Conservation (phyloP, 1,140 invertebrate species). For the Glossosoma conforme region DNA sequence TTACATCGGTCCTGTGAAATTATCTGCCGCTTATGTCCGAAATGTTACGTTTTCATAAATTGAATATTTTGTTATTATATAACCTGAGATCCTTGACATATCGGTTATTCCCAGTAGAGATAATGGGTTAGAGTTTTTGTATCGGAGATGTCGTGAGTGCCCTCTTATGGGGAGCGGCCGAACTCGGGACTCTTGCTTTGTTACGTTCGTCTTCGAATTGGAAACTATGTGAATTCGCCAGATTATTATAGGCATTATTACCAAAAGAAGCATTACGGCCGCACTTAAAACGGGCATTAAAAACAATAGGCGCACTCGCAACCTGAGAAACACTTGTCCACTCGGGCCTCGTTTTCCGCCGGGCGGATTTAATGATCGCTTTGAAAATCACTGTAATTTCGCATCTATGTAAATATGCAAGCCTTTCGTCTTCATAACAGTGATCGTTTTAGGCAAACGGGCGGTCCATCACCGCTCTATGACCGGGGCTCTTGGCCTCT, state of each 20-base stretch:
- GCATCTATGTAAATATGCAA: conserved; percentile 7
- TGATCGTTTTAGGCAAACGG: conserved; percentile 24
- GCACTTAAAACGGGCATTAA: neutral
- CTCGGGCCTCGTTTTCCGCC: conserved; percentile 5
- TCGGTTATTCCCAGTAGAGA: too few relatives aligned
- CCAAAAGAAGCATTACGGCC: neutral
- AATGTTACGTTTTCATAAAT: too few relatives aligned
- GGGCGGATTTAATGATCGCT: conserved; percentile 10
- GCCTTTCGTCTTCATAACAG: conserved; percentile 10
- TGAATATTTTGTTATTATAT: too few relatives aligned
- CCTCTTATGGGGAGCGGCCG: too few relatives aligned
- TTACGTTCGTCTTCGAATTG: too few relatives aligned
- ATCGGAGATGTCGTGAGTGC: too few relatives aligned
- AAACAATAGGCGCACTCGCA: conserved; percentile 3
- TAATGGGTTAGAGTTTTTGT: too few relatives aligned
- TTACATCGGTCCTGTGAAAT: too few relatives aligned
- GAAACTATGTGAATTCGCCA: neutral
- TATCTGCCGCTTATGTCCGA: too few relatives aligned
- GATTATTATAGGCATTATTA: neutral
- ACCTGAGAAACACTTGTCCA: conserved; percentile 8
- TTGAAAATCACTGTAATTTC: conserved; percentile 21
- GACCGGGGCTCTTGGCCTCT: neutral
- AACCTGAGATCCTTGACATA: too few relatives aligned
- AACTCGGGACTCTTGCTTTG: too few relatives aligned
- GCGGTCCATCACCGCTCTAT: neutral